Conservation (phyloP, 35 echinoderm and acorn worm species). For the Apostichopus parvimensis region DNA sequence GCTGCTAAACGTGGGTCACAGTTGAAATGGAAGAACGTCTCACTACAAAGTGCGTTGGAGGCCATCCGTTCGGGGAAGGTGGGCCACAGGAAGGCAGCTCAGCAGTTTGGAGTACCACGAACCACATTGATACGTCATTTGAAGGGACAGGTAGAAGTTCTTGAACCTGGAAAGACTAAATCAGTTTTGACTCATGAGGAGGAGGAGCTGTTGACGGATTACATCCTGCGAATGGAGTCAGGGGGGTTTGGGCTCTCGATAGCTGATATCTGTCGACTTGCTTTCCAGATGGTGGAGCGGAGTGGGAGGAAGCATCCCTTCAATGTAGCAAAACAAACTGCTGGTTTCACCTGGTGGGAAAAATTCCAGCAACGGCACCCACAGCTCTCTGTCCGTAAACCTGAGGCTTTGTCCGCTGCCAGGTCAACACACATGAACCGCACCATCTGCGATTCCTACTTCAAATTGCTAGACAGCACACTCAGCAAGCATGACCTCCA, state of each 20-base stretch:
- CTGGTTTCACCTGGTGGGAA: constrained; percentile 37
- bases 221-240: constrained; percentile 22
- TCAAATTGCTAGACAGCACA: constrained; percentile 17
- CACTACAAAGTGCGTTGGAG: not conserved
- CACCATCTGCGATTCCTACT: constrained; percentile 11
- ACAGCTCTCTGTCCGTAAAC: constrained; percentile 48
- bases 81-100: constrained; percentile 25
- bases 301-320: constrained; percentile 39
- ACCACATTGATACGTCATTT: not conserved
- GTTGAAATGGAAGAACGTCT: constrained; percentile 8
- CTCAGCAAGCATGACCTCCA: constrained; percentile 21
- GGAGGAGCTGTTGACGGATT: not conserved
- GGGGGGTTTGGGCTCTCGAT: constrained; percentile 31
- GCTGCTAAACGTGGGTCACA: constrained; percentile 19
- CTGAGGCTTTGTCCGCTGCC: constrained; percentile 26
- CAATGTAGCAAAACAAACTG: not conserved
- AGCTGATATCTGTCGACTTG: constrained; percentile 7
- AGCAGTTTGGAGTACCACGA: constrained; percentile 34
- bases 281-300: constrained; percentile 40
- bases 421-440: constrained; percentile 21
- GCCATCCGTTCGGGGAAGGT: constrained; percentile 10
- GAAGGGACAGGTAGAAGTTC: not conserved
- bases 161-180: not conserved
- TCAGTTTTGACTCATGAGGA: not conserved
- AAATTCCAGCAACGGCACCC: constrained; percentile 31